These are phyloP conservation scores for Cyaniris semiargus DNA, from an alignment of 2,888 invertebrate species.

Conservation along the genomic window DNA sequence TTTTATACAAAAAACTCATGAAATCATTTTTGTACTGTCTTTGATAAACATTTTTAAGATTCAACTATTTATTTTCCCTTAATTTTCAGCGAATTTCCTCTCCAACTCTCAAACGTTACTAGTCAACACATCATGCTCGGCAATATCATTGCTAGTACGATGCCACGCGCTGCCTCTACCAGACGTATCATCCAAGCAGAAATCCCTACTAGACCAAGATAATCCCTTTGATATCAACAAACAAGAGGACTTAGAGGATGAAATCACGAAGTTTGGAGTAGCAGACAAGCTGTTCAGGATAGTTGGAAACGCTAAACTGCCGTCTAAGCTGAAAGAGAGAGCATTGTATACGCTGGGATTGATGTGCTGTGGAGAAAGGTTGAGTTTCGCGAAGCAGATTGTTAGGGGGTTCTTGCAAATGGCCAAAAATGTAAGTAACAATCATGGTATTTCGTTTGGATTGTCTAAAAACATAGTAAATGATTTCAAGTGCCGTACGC, in stretches of 20 bases:
- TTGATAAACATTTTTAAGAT: too few relatives aligned
- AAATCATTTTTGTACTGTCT: too few relatives aligned
- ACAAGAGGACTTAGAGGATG: slow-evolving; percentile 49
- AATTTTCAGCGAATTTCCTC: slow-evolving; percentile 83
- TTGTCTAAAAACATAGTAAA: too few relatives aligned
- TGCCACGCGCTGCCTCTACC: slow-evolving; percentile 84
- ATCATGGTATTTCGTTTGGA: too few relatives aligned
- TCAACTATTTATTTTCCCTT: neutral
- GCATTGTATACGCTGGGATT: slow-evolving; percentile 88
- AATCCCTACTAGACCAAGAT: slow-evolving; percentile 56
- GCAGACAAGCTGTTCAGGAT: slow-evolving; percentile 86
- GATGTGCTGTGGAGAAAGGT: slow-evolving; percentile 90
- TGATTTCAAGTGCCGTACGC: too few relatives aligned
- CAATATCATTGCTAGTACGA: slow-evolving; percentile 86
- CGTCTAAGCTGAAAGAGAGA: slow-evolving; percentile 87
- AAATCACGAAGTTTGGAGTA: slow-evolving; percentile 84
- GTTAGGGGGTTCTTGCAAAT: slow-evolving; percentile 88
- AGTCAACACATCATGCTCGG: slow-evolving; percentile 84
- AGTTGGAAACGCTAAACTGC: slow-evolving; percentile 85
- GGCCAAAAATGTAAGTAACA: slow-evolving; percentile 83
- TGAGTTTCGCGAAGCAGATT: slow-evolving; percentile 86
- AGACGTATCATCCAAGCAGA: slow-evolving; percentile 63
- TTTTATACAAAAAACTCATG: too few relatives aligned
- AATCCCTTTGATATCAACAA: slow-evolving; percentile 63
- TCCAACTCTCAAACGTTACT: slow-evolving; percentile 82